Evolutionary conservation across 2,888 invertebrate genomes (phyloP).

Genomic region (Cosmorhoe ocellata): DNA sequence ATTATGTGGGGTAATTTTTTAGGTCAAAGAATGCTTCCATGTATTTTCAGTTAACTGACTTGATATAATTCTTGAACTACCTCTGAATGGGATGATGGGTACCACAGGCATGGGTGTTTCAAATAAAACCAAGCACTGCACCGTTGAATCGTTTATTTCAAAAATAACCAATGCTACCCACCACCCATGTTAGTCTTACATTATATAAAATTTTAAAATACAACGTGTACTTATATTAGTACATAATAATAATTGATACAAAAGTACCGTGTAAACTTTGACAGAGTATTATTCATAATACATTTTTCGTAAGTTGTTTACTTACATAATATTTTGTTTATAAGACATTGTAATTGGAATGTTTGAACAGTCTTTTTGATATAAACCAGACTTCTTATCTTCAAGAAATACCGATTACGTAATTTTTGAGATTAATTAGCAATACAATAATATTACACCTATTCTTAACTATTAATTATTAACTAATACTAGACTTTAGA

Average conservation of each 20-base stretch:
- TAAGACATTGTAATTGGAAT: not conserved
- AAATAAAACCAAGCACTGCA: constrained; percentile 58
- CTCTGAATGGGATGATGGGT: constrained; percentile 62
- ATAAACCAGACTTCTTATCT: too few relatives aligned
- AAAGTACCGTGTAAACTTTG: constrained; percentile 8
- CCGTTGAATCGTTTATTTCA: constrained; percentile 51
- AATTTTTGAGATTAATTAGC: too few relatives aligned
- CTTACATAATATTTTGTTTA: not conserved
- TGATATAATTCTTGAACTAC: too few relatives aligned
- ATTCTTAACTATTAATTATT: too few relatives aligned
- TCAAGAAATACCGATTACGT: too few relatives aligned
- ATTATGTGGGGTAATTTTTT: too few relatives aligned
- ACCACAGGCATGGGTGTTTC: constrained; percentile 47
- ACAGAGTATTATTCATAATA: constrained; percentile 1
- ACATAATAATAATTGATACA: constrained; percentile 9
- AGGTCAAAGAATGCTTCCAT: too few relatives aligned
- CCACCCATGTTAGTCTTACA: constrained; percentile 58
- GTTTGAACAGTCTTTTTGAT: not conserved
- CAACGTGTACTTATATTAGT: not conserved
- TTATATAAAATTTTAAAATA: constrained; percentile 21
- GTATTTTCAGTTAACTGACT: too few relatives aligned
- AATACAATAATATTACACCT: too few relatives aligned
- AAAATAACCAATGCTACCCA: constrained; percentile 63
- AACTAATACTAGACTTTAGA: too few relatives aligned
- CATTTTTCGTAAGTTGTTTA: not conserved